Percentiles rank a stretch among this genome's conserved stretches.
Conservation (phyloP, 2,888 invertebrate genomes). For the Tenthredo amoena region DNA sequence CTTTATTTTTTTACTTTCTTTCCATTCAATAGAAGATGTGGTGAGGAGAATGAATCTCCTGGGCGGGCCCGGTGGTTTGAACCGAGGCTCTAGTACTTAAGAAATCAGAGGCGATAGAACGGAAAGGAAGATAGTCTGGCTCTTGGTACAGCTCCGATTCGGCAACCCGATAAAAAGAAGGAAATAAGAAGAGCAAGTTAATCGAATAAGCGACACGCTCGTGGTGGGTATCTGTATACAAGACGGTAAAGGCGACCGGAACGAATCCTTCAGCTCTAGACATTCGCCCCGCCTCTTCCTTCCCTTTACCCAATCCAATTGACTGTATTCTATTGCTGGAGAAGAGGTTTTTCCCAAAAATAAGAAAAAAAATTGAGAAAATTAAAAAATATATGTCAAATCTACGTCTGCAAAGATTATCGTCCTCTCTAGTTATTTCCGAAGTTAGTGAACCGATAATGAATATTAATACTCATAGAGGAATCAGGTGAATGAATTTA, state of each 20-base stretch:
- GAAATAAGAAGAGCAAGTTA: slow-evolving; percentile 61
- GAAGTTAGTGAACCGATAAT: background rate
- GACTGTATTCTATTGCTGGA: background rate
- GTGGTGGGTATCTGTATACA: slow-evolving; percentile 59
- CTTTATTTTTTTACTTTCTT: background rate
- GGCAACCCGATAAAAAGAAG: slow-evolving; percentile 36
- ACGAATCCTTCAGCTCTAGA: slow-evolving; percentile 58
- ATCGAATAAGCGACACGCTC: slow-evolving; percentile 72
- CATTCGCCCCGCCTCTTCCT: background rate
- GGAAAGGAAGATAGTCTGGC: slow-evolving; percentile 12
- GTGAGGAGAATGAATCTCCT: slow-evolving; percentile 36
- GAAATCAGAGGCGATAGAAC: slow-evolving; percentile 46
- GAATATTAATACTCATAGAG: background rate
- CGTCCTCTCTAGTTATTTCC: background rate
- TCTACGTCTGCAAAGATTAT: background rate
- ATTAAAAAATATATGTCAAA: background rate
- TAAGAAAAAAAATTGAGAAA: background rate
- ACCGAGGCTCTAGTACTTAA: background rate
- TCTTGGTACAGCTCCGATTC: slow-evolving; percentile 45
- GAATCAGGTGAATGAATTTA: background rate
- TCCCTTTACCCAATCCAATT: slow-evolving; percentile 5
- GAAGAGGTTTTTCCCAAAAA: slow-evolving; percentile 3
- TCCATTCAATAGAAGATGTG: background rate
- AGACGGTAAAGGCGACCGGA: slow-evolving; percentile 59
- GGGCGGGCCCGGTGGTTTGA: slow-evolving; percentile 41